These are phyloP conservation scores for Ferrisia virgata DNA, from an alignment of 2,888 invertebrate genomes.

Conservation along the genomic window DNA sequence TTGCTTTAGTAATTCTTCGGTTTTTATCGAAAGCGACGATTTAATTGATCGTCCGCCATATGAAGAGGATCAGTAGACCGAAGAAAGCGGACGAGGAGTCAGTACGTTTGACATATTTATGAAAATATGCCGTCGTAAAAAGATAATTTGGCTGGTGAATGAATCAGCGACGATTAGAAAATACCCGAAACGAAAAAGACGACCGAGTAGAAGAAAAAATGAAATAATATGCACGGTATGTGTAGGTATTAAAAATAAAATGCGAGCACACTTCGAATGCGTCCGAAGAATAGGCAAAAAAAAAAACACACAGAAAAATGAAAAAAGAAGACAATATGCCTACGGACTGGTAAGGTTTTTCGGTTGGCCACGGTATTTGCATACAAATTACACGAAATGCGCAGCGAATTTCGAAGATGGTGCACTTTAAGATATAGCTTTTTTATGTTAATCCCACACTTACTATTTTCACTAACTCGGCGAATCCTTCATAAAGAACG, in stretches of 20 bases:
- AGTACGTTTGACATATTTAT: neutral
- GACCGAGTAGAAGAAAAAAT: neutral
- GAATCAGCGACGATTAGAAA: neutral
- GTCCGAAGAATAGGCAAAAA: neutral
- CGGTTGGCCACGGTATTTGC: slow-evolving; percentile 34
- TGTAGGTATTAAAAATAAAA: too few relatives aligned
- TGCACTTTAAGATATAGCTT: slow-evolving; percentile 43
- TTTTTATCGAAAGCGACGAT: neutral
- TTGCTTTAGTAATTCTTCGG: neutral
- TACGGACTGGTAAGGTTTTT: slow-evolving; percentile 28
- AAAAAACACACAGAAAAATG: neutral
- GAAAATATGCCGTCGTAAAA: neutral
- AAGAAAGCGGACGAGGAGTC: neutral
- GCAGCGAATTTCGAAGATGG: slow-evolving; percentile 40
- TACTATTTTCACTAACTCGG: slow-evolving; percentile 24
- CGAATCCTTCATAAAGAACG: slow-evolving; percentile 25
- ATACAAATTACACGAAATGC: slow-evolving; percentile 42
- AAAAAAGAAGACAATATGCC: slow-evolving; percentile 44
- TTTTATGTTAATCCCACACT: slow-evolving; percentile 43
- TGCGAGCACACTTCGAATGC: neutral
- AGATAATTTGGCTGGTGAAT: neutral
- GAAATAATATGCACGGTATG: neutral
- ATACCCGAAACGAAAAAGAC: neutral
- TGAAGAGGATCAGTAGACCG: too few relatives aligned
- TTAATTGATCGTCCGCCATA: neutral